phyloP scores from a whole-genome alignment of 2,797 vertebrate genomes.

The Gymnopithys bicolor region DNA sequence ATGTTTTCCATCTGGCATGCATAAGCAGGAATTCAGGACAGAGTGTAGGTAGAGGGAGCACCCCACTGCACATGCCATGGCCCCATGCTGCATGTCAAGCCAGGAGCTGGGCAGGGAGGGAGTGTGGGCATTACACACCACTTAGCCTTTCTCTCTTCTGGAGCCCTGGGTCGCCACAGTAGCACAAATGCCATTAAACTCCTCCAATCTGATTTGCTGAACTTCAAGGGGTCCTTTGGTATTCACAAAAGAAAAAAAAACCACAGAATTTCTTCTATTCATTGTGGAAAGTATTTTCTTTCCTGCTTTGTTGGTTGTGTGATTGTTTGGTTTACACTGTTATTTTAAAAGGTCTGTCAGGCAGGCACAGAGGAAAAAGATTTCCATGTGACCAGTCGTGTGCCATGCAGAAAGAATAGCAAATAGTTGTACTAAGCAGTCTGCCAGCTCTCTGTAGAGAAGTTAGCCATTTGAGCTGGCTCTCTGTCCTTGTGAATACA shows the following conservation, averaged over 20 bases:
- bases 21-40: background rate
- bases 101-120: background rate
- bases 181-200: conserved; percentile 9
- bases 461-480: background rate
- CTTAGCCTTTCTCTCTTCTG: background rate
- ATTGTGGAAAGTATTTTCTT: conserved; percentile 35
- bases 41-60: background rate
- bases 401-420: conserved; percentile 11
- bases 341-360: conserved; percentile 43
- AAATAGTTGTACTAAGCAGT: background rate
- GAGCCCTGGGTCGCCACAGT: background rate
- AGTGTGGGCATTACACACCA: background rate
- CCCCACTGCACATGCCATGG: background rate
- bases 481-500: background rate
- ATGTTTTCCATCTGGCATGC: accelerated
- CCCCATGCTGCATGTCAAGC: background rate
- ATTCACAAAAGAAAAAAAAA: background rate
- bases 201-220: background rate
- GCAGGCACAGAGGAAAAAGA: background rate
- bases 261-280: background rate
- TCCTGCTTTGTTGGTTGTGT: background rate
- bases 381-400: background rate
- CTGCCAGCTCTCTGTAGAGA: background rate
- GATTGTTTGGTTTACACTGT: conserved; percentile 13
- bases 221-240: background rate